Conservation (phyloP, 2,888 invertebrate species). For the Nephrotoma guestfalica region DNA sequence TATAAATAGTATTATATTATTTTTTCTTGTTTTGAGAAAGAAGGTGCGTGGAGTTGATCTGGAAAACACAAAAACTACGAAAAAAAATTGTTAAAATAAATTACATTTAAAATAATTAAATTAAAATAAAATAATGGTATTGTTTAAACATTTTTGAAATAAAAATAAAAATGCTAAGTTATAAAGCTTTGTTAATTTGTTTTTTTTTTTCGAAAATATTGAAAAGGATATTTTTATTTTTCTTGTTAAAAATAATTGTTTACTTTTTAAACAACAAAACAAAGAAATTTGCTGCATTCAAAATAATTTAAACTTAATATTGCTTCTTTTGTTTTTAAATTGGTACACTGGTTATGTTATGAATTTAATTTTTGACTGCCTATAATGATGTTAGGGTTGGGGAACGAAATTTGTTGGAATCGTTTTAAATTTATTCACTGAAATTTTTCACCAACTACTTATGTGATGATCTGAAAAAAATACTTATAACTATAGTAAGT, state of each 20-base stretch:
- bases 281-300: background rate
- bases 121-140: background rate
- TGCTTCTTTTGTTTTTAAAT: background rate
- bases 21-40: background rate
- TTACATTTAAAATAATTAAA: background rate
- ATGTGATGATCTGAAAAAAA: too few relatives aligned
- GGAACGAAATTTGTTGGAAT: too few relatives aligned
- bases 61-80: slow-evolving; percentile 4
- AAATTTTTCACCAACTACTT: too few relatives aligned
- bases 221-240: background rate
- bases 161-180: background rate
- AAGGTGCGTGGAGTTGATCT: slow-evolving; percentile 1
- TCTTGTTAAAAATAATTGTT: background rate
- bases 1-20: background rate
- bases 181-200: background rate
- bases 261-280: background rate
- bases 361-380: background rate
- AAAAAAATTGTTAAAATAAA: background rate
- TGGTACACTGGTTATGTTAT: background rate
- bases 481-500: too few relatives aligned
- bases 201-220: background rate
- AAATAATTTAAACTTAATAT: background rate
- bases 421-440: too few relatives aligned
- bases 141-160: background rate
- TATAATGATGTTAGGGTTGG: too few relatives aligned